Conservation (phyloP, 2,888 invertebrate species). For the Drosophila leonis region DNA sequence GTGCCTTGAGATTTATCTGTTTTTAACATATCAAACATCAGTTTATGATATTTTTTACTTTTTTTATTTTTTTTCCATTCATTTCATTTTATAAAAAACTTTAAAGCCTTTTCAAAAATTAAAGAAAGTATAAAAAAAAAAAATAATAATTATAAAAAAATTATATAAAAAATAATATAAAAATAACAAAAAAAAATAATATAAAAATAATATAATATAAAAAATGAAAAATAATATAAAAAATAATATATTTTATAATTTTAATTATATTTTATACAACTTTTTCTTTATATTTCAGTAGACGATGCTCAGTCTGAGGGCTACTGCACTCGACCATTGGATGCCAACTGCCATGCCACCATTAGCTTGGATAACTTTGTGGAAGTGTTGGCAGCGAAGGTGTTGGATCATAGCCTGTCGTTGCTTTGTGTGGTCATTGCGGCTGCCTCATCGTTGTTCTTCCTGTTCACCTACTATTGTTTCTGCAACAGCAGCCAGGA, state of each 20-base stretch:
- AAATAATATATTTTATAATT: too few relatives aligned
- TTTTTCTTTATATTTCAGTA: neutral
- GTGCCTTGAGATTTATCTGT: too few relatives aligned
- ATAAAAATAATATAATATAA: too few relatives aligned
- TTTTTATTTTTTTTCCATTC: neutral
- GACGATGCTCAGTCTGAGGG: conserved; percentile 27
- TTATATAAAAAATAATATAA: too few relatives aligned
- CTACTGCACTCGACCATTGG: conserved; percentile 45
- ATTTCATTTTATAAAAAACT: too few relatives aligned
- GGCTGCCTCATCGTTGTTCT: conserved; percentile 90
- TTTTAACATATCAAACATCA: too few relatives aligned
- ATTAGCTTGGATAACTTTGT: conserved; percentile 72
- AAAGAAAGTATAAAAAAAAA: too few relatives aligned
- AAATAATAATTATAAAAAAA: too few relatives aligned
- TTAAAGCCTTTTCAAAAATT: too few relatives aligned
- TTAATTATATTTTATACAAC: neutral
- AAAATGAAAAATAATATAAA: too few relatives aligned
- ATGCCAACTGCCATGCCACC: conserved; percentile 25
- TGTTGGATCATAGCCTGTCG: conserved; percentile 85
- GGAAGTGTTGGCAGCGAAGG: conserved; percentile 67
- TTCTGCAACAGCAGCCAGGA: conserved; percentile 91
- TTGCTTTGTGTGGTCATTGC: conserved; percentile 88
- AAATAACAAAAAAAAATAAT: too few relatives aligned
- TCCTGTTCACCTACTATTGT: conserved; percentile 91
- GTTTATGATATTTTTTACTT: neutral